phyloP scores from a whole-genome alignment of 2,113 vertebrate species.

The Urocitellus parryii region DNA sequence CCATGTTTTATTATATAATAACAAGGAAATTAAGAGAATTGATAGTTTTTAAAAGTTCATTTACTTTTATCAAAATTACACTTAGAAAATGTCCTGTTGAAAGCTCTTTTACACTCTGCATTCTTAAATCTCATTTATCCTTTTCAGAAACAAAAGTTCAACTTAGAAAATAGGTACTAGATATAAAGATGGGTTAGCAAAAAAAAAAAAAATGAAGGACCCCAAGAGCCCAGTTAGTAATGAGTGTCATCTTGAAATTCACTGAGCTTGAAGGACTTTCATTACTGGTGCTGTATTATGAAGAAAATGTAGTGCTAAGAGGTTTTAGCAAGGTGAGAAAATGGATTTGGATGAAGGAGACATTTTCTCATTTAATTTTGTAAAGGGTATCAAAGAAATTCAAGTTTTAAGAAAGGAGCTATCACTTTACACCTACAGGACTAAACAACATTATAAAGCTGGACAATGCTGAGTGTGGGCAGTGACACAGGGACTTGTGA shows the following conservation, averaged over 20 bases:
- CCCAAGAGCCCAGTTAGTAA: not conserved
- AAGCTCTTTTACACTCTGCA: not conserved
- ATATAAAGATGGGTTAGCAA: slow-evolving; percentile 3
- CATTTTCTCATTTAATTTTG: not conserved
- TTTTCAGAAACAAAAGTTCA: slow-evolving; percentile 57
- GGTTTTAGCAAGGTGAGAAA: not conserved
- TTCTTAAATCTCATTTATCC: slow-evolving; percentile 9
- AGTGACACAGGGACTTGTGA: no score
- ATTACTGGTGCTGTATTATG: not conserved
- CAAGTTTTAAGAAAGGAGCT: not conserved
- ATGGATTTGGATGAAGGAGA: not conserved
- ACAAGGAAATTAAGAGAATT: not conserved
- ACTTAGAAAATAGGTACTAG: not conserved
- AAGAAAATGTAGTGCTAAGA: no score
- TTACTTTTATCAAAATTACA: slow-evolving; percentile 28
- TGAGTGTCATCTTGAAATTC: not conserved
- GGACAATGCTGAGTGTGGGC: not conserved
- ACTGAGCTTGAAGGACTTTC: slow-evolving; percentile 24
- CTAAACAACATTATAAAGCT: not conserved
- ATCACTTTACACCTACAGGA: not conserved
- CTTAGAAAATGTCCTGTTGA: slow-evolving; percentile 14
- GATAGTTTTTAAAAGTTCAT: not conserved
- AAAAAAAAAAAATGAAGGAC: slow-evolving; percentile 22
- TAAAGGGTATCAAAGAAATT: not conserved
- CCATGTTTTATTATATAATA: not conserved